Evolutionary conservation across 2,113 vertebrate genomes (phyloP), one percentile per base, ranked within the genome.

Genomic region (Sakesphorus luctuosus): DNA sequence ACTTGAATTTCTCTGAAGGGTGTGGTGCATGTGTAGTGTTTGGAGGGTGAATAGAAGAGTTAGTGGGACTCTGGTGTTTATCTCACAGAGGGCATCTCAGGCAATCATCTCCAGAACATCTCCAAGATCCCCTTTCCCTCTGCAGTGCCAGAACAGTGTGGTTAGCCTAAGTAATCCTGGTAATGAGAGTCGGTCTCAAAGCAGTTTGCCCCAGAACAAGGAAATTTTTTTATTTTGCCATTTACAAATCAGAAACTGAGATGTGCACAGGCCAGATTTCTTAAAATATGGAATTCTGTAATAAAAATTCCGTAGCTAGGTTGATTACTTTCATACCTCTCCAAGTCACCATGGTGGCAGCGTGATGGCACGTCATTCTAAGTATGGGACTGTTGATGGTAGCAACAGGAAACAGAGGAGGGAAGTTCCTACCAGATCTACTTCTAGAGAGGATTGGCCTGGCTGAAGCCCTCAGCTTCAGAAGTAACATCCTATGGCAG

Each of bases 41-140:
- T 96, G 89, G 92, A 97, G 96, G 47, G 76, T 1, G 33, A 95
- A 95, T 81, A 96, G 80, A 92, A 91, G 87, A 74, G 31, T 83
- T 79, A 55, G 85, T 91, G 85, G 74, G 79, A 87, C 94, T 84
- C 62, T 76, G 16, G 3, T 87, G 72, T 91, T 95, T 96, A 92
- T 94, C 92, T 96, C 74, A 85, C 79, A 80, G 72, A 96, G 77
- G 89, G 94, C 93, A 96, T 75, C 59, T 96, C 83, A 94, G 94
- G 90, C 69, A 95, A 96, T 46, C 56, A 66, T 78, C 77, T 87
- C 36, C 49, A 12, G 20, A 93, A 93, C 0, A 0, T 55, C 78
- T 97, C 83, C 87, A 80, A 90, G 90, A 78, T 78, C 85, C 61
- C 49, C 56, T 72, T 95, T 94, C 31, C 13, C 62, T 66, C 76